phyloP scores from a whole-genome alignment of 2,797 vertebrate genomes.

The Bradypodion ventrale region DNA sequence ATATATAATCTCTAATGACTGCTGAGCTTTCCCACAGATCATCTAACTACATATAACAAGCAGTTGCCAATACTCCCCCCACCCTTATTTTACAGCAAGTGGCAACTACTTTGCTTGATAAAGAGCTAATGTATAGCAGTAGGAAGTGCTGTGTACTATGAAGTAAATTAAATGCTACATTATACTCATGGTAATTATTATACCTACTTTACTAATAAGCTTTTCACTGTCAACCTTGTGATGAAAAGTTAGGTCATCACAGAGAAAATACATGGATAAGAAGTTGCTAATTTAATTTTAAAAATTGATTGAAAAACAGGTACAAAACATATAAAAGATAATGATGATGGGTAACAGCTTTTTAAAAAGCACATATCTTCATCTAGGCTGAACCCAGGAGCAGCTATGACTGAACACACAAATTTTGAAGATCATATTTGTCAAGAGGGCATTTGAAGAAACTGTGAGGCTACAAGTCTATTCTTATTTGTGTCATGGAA shows the following conservation, averaged over 20 bases:
- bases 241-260: not conserved
- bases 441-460: not conserved
- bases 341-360: not conserved
- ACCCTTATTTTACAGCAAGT: conserved; percentile 24
- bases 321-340: not conserved
- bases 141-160: not conserved
- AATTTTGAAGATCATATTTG: not conserved
- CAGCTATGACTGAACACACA: too few species aligned
- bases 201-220: conserved; percentile 19
- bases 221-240: conserved; percentile 1
- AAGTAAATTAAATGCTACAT: conserved; percentile 23
- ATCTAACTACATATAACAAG: conserved; percentile 49
- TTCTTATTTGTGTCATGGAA: not conserved
- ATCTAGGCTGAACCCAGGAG: not conserved
- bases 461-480: not conserved
- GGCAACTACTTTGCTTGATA: conserved; percentile 29
- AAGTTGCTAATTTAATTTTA: not conserved
- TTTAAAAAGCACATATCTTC: not conserved
- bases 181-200: not conserved
- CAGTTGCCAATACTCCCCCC: conserved; percentile 21
- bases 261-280: not conserved
- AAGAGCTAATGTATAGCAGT: not conserved
- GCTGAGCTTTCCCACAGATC: conserved; percentile 54
- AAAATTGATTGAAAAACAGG: conserved; percentile 10
- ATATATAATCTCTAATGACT: conserved; percentile 41